Evolutionary conservation across 2,113 vertebrate species (phyloP), one percentile per base, ranked within the genome.

Genomic region (Coreoperca whiteheadi): DNA sequence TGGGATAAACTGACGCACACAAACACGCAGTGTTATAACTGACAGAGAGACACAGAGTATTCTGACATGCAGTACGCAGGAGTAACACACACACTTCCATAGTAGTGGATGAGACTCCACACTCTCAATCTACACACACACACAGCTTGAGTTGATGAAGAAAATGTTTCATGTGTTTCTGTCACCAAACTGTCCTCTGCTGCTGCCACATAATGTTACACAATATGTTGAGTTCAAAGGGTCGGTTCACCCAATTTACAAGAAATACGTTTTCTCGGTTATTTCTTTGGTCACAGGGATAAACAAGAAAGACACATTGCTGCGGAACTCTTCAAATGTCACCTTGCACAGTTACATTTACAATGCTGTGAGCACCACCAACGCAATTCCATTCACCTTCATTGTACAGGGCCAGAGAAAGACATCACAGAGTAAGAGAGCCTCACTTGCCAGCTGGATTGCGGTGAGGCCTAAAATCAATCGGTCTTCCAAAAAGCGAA

Each of bases 401-500:
- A 50, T 11, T n/a, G 43, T 20, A 9, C 6, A 39, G 11, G n/a
- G 6, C 8, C 18, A 50, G 34, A 43, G 10, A 34, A 15, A 53
- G 6, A 34, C 16, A 71, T 78, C n/a, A 50, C 65, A 53, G 14
- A 59, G 73, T 32, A 23, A 43, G 32, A 77, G 61, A 78, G 39
- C 5, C 59, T 75, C 28, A 51, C 73, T 82, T 70, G 34, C 65
- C 54, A 92, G 96, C 85, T 92, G 95, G 95, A 97, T 95, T 96
- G 96, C 95, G 86, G 94, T 84, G 93, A 89, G 93, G 88, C 94
- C 88, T 85, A 96, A 97, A 94, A 97, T 96, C 96, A 97, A 97
- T 98, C 97, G 97, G 96, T 94, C 92, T 88, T 95, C 93, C 92
- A 92, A 95, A 94, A 94, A 92, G 94, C 93, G 88, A 95, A 94